These are phyloP conservation scores for Sesia bembeciformis DNA, from an alignment of 2,888 invertebrate genomes.

Conservation along the genomic window DNA sequence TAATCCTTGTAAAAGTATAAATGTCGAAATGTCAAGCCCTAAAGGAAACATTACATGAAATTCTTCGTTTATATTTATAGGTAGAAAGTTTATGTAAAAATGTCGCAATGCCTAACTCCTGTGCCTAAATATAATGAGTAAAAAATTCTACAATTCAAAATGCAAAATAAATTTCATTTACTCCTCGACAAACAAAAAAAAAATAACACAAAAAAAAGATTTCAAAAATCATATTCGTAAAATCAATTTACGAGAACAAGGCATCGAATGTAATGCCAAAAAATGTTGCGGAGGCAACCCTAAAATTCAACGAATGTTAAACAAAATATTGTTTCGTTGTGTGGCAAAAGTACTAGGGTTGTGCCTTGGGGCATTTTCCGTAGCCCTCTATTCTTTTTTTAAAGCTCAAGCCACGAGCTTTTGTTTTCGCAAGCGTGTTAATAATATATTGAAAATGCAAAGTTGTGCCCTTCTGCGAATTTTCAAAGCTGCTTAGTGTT, in stretches of 20 bases:
- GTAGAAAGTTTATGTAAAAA: no score
- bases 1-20: no score
- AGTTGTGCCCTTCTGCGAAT: conserved; percentile 6
- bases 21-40: no score
- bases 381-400: conserved; percentile 6
- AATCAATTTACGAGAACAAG: neutral
- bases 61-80: no score
- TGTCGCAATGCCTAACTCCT: no score
- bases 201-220: neutral
- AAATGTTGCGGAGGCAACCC: neutral
- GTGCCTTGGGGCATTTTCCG: conserved; percentile 15
- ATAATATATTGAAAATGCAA: conserved; percentile 11
- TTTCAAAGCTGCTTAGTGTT: conserved; percentile 7
- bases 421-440: conserved; percentile 15
- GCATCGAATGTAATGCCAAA: neutral
- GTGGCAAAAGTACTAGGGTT: neutral
- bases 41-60: no score
- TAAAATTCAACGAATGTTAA: neutral
- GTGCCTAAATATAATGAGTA: no score
- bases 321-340: neutral
- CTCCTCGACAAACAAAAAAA: neutral
- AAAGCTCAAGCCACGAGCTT: conserved; percentile 5
- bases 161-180: no score
- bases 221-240: neutral
- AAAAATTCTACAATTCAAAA: no score